A percentile compares a stretch with the other conserved stretches of the same genome.
phyloP scores from a whole-genome alignment of 1,140 invertebrate species.

The Lanistes nyassanus region DNA sequence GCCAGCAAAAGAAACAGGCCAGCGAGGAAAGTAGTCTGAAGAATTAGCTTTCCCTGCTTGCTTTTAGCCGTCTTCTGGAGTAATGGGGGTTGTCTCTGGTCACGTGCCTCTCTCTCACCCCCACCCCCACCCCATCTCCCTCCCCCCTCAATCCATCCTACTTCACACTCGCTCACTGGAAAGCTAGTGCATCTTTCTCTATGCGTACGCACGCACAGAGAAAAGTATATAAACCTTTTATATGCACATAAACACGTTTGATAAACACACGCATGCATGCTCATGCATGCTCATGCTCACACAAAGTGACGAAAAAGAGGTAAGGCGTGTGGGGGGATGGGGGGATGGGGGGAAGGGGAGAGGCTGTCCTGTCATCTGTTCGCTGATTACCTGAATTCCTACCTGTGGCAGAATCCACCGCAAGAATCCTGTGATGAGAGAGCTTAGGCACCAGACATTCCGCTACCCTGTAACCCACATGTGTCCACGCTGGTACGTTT shows the following conservation, averaged over 20 bases:
- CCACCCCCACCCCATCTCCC: background rate
- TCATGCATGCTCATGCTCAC: background rate
- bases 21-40: too few relatives aligned
- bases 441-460: too few relatives aligned
- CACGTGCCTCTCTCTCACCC: background rate
- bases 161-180: background rate
- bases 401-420: too few relatives aligned
- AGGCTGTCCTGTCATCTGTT: too few relatives aligned
- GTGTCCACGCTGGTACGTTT: too few relatives aligned
- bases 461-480: too few relatives aligned
- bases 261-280: conserved; percentile 3
- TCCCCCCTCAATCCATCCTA: background rate
- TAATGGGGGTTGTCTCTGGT: too few relatives aligned
- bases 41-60: background rate
- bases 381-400: too few relatives aligned
- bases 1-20: background rate
- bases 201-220: background rate
- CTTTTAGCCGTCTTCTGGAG: background rate
- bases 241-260: background rate
- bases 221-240: background rate
- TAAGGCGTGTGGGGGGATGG: too few relatives aligned
- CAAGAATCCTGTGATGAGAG: too few relatives aligned
- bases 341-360: too few relatives aligned
- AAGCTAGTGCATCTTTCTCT: background rate
- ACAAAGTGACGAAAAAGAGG: too few relatives aligned